Evolutionary conservation across 2,113 vertebrate genomes (phyloP).

Genomic region (Trogon surrucura): DNA sequence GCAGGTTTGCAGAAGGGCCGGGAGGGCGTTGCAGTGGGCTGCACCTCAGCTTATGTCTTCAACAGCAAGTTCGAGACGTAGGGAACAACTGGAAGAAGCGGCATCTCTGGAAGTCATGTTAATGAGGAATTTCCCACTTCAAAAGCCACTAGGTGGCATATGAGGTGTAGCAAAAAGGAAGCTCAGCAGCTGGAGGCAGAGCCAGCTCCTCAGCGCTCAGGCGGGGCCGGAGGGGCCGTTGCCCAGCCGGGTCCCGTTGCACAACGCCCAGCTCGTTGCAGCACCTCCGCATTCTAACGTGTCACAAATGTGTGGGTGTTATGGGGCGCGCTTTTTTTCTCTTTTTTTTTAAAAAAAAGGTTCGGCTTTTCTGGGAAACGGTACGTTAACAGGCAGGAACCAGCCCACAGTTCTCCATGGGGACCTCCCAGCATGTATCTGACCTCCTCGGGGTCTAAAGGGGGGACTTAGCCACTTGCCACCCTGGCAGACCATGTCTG

Average conservation of each 20-base stretch:
- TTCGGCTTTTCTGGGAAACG: fast-evolving
- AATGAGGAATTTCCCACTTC: conserved; percentile 18
- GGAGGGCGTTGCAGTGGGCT: fast-evolving
- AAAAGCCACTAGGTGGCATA: conserved; percentile 74
- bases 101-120: neutral
- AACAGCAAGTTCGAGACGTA: fast-evolving
- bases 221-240: fast-evolving
- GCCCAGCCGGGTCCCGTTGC: fast-evolving
- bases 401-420: fast-evolving
- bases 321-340: too few species aligned
- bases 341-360: too few species aligned
- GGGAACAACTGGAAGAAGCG: fast-evolving
- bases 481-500: neutral
- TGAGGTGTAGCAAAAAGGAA: conserved; percentile 43
- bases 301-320: neutral
- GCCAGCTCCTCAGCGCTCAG: neutral
- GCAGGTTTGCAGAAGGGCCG: fast-evolving
- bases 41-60: neutral
- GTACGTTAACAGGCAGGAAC: neutral
- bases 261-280: fast-evolving
- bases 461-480: fast-evolving
- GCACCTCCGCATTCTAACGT: fast-evolving
- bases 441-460: neutral
- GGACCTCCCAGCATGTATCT: neutral
- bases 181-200: fast-evolving